A percentile compares a stretch with the other conserved stretches of the same genome.
Evolutionary conservation across 2,113 vertebrate species (phyloP).

Genomic region (Paedocypris sp.): DNA sequence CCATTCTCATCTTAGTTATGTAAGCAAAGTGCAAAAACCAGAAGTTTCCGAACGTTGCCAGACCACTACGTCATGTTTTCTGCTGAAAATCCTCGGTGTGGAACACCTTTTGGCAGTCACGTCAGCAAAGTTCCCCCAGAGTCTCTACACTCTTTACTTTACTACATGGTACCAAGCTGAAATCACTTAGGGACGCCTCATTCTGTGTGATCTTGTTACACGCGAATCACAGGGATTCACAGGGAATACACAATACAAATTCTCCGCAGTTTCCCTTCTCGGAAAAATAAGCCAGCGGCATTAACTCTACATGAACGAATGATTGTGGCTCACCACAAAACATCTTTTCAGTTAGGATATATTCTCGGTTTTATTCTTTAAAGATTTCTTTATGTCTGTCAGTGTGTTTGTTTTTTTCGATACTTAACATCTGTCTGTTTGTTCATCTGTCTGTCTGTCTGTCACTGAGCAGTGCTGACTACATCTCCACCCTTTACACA

Average conservation of each 20-base stretch:
- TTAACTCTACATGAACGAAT: neutral
- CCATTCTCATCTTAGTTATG: neutral
- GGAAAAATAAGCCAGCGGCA: constrained; percentile 31
- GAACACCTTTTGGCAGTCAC: neutral
- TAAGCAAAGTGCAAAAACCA: neutral
- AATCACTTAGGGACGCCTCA: neutral
- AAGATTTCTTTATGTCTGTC: neutral
- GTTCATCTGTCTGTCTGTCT: too few relatives aligned
- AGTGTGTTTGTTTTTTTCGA: neutral
- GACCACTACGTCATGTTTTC: constrained; percentile 5
- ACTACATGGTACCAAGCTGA: constrained; percentile 16
- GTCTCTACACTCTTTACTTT: constrained; percentile 10
- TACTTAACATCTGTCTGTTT: too few relatives aligned
- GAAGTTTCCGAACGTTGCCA: constrained; percentile 3
- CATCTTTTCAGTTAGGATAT: neutral
- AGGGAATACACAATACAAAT: too few relatives aligned
- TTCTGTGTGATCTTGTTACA: neutral
- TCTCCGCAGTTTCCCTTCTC: constrained; percentile 22
- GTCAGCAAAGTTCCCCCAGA: constrained; percentile 5
- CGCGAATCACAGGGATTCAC: too few relatives aligned
- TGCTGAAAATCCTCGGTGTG: constrained; percentile 11
- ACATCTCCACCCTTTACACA: constrained; percentile 16
- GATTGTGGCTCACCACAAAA: constrained; percentile 6
- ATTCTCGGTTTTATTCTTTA: neutral
- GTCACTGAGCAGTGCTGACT: neutral